Percentiles rank a stretch among this genome's conserved stretches.
phyloP scores from a whole-genome alignment of 2,888 invertebrate genomes.

The Heliconius hortense region DNA sequence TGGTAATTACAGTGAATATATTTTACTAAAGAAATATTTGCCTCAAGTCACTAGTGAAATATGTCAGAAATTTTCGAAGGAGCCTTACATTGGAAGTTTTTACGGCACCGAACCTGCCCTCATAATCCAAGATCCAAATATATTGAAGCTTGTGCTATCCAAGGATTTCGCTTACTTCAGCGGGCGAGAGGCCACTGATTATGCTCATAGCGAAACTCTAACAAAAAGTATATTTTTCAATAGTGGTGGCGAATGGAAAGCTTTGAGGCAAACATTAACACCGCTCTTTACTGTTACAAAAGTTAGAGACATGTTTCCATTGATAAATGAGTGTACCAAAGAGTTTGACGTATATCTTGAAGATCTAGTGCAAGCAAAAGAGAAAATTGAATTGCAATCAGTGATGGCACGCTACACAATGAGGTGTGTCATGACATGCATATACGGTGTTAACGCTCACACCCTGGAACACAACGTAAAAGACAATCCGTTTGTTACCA shows the following conservation, averaged over 20 bases:
- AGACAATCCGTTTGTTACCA: conserved; percentile 7
- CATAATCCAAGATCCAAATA: conserved; percentile 7
- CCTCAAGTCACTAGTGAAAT: conserved; percentile 51
- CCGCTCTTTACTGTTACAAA: conserved; percentile 42
- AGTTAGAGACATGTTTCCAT: conserved; percentile 13
- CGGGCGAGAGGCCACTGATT: conserved; percentile 51
- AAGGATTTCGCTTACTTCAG: conserved; percentile 14
- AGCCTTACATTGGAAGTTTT: conserved; percentile 49
- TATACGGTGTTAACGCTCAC: conserved; percentile 7
- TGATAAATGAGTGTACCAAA: conserved; percentile 4
- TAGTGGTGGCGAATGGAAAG: conserved; percentile 63
- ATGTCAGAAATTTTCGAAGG: conserved; percentile 54
- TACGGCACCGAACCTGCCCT: conserved; percentile 16
- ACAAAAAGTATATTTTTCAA: conserved; percentile 56
- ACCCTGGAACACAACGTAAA: background rate
- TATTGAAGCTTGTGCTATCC: conserved; percentile 13
- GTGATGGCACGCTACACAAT: conserved; percentile 4
- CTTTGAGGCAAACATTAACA: conserved; percentile 55
- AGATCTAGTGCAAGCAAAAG: background rate
- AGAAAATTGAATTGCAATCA: background rate
- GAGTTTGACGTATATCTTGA: background rate
- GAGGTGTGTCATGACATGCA: conserved; percentile 13
- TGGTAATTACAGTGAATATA: conserved; percentile 58
- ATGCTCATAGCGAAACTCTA: conserved; percentile 52
- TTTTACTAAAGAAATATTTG: conserved; percentile 51